A percentile compares a stretch with the other conserved stretches of the same genome.
phyloP scores from a whole-genome alignment of 2,113 vertebrate genomes.

The Platichthys stellatus region DNA sequence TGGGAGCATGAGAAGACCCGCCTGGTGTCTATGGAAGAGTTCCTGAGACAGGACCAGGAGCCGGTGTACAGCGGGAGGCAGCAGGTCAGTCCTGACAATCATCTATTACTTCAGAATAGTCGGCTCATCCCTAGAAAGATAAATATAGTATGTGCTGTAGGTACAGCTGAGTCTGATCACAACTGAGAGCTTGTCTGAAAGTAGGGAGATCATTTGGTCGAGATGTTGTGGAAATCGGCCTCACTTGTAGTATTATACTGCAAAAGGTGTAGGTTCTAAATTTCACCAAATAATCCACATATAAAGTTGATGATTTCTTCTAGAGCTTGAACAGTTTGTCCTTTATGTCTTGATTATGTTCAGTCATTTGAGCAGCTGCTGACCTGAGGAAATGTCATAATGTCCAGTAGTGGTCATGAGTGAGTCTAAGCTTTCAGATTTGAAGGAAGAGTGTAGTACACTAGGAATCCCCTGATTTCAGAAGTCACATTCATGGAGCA shows the following conservation, averaged over 20 bases:
- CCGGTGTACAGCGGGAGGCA: constrained; percentile 41
- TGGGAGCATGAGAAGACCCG: constrained; percentile 77
- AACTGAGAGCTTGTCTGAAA: too few species aligned
- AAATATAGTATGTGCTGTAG: too few species aligned
- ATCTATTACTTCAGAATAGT: neutral
- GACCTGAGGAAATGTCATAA: neutral
- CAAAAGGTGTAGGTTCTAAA: neutral
- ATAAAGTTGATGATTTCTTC: neutral
- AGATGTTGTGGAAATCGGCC: too few species aligned
- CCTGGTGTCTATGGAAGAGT: constrained; percentile 83
- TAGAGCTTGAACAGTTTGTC: neutral
- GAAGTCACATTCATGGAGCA: too few species aligned
- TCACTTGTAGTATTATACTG: neutral
- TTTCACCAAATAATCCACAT: neutral
- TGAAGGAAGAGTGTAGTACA: neutral
- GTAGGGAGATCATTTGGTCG: too few species aligned
- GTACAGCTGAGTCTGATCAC: too few species aligned
- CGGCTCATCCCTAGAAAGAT: neutral
- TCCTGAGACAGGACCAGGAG: constrained; percentile 75
- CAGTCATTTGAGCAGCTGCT: neutral
- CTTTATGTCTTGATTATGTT: neutral
- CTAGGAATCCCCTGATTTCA: neutral
- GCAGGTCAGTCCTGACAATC: constrained; percentile 67
- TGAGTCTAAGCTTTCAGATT: too few species aligned
- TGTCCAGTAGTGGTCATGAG: neutral